Percentiles rank a stretch among this genome's conserved stretches.
Conservation (phyloP, 2,113 vertebrate species). For the Damaliscus lunatus region DNA sequence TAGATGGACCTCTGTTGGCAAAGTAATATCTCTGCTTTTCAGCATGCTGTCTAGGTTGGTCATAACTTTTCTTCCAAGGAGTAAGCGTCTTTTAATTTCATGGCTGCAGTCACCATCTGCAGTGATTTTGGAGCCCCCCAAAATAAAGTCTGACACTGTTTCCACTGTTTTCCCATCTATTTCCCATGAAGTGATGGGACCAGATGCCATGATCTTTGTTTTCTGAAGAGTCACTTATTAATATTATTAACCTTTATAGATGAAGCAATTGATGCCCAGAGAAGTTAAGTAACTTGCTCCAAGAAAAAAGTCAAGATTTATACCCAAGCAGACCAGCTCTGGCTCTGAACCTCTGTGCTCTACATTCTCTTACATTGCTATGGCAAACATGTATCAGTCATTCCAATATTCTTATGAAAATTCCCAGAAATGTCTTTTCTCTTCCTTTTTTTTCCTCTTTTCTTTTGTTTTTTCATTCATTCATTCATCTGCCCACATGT, state of each 20-base stretch:
- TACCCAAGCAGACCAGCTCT: not conserved
- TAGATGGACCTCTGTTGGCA: too few species aligned
- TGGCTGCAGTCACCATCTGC: too few species aligned
- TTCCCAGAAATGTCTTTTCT: not conserved
- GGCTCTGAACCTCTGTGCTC: not conserved
- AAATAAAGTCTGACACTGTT: too few species aligned
- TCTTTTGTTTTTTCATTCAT: not conserved
- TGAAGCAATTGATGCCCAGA: not conserved
- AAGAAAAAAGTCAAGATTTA: not conserved
- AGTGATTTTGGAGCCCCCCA: too few species aligned
- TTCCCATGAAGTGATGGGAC: too few species aligned
- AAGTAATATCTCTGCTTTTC: too few species aligned
- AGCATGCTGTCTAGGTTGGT: too few species aligned
- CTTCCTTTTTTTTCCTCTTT: not conserved
- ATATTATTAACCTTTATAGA: not conserved
- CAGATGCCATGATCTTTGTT: too few species aligned
- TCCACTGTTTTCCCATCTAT: too few species aligned
- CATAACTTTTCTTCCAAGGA: too few species aligned
- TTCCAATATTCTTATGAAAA: not conserved
- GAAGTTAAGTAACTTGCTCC: not conserved
- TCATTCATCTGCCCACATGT: not conserved
- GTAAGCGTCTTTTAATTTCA: too few species aligned
- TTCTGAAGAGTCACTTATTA: not conserved
- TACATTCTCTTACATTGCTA: not conserved
- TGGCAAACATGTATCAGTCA: not conserved